These are phyloP conservation scores for Umimayanthus kanabou DNA, from an alignment of 92 coral and sea anemone genomes.

Conservation along the genomic window DNA sequence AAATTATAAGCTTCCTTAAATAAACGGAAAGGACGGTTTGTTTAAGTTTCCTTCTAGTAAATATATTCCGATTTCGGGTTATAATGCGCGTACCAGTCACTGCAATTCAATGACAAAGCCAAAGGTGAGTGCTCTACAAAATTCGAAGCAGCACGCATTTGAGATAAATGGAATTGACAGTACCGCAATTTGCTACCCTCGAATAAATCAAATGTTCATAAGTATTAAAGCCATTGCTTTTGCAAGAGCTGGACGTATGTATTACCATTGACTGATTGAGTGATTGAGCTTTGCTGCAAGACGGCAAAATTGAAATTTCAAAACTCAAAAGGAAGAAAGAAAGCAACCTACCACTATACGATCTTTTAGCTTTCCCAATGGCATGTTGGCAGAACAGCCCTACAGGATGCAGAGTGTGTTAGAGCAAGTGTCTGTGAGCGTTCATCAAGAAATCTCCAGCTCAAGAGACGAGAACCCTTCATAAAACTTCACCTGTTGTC, in stretches of 20 bases:
- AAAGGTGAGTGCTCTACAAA: neutral
- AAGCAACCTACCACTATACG: constrained; percentile 67
- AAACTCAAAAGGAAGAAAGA: neutral
- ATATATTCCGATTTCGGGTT: too few species aligned
- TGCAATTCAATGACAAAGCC: neutral
- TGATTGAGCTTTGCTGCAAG: neutral
- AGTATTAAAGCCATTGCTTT: neutral
- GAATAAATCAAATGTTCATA: too few species aligned
- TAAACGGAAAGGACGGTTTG: neutral
- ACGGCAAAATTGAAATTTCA: too few species aligned
- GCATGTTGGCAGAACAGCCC: constrained; percentile 48
- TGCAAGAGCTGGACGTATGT: neutral
- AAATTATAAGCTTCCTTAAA: constrained; percentile 4
- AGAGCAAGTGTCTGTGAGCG: constrained; percentile 4
- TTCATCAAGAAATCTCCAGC: constrained; percentile 15
- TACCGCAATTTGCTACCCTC: neutral
- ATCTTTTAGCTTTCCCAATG: constrained; percentile 61
- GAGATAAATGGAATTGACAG: neutral
- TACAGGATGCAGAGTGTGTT: neutral
- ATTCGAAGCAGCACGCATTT: neutral
- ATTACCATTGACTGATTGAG: too few species aligned
- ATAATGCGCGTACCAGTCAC: neutral
- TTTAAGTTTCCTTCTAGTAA: neutral
- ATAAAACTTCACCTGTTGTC: neutral
- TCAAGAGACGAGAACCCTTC: neutral